Conservation (phyloP, 1,140 invertebrate genomes). For the Ceratosolen solmsi region DNA sequence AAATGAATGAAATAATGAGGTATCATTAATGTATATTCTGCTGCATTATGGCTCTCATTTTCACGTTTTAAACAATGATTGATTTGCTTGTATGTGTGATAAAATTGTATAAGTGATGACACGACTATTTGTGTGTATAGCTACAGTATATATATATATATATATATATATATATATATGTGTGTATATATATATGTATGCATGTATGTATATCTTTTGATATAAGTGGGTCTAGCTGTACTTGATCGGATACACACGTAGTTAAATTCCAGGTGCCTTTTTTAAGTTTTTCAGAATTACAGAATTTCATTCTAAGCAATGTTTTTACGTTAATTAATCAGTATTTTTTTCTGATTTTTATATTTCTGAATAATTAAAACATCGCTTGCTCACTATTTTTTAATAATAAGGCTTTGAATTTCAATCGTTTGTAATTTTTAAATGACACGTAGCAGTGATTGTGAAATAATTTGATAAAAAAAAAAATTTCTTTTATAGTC, state of each 20-base stretch:
- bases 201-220: constrained; percentile 46
- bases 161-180: not conserved
- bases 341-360: not conserved
- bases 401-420: constrained; percentile 24
- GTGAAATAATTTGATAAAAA: not conserved
- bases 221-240: constrained; percentile 45
- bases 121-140: constrained; percentile 43
- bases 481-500: constrained; percentile 26
- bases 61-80: constrained; percentile 42
- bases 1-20: constrained; percentile 26
- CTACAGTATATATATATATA: constrained; percentile 17
- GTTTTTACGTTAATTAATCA: constrained; percentile 5
- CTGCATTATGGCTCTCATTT: constrained; percentile 51
- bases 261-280: constrained; percentile 50
- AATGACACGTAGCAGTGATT: constrained; percentile 17
- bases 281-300: constrained; percentile 46
- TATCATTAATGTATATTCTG: constrained; percentile 7
- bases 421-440: constrained; percentile 29
- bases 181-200: constrained; percentile 13
- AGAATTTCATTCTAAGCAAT: constrained; percentile 19
- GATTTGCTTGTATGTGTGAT: constrained; percentile 36
- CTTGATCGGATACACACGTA: constrained; percentile 45
- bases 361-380: not conserved
- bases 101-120: constrained; percentile 42
- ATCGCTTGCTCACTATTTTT: not conserved